These are phyloP conservation scores for Cheirogaleus major DNA, from an alignment of 2,797 vertebrate species.

Conservation along the genomic window DNA sequence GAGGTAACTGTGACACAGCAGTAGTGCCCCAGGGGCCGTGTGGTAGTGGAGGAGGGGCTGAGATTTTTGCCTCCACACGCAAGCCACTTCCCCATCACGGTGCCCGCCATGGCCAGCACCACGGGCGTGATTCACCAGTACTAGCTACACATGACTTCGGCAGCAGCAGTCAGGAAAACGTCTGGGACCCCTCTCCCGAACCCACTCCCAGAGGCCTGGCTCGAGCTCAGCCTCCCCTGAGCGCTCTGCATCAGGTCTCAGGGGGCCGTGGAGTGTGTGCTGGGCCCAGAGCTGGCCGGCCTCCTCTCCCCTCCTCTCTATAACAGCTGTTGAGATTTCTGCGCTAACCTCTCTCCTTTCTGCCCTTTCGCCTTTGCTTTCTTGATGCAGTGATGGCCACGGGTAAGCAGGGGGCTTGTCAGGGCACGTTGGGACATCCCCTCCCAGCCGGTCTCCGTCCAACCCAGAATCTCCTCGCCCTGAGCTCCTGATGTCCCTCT, in stretches of 20 bases:
- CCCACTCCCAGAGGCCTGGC: background rate
- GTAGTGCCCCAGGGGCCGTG: background rate
- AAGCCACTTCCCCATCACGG: background rate
- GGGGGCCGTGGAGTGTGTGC: background rate
- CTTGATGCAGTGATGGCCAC: conserved; percentile 77
- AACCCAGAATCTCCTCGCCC: background rate
- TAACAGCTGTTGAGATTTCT: background rate
- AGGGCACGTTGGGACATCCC: background rate
- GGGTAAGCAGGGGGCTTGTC: conserved; percentile 64
- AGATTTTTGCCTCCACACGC: background rate
- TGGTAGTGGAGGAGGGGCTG: too few relatives aligned
- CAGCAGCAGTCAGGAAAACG: conserved; percentile 47
- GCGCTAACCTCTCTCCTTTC: conserved; percentile 32
- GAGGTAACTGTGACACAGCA: background rate
- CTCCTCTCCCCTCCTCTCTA: background rate
- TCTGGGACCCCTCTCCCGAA: background rate
- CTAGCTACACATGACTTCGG: background rate
- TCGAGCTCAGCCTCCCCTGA: background rate
- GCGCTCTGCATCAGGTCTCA: background rate
- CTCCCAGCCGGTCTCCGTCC: background rate
- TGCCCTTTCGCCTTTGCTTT: conserved; percentile 48
- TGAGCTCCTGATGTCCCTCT: background rate
- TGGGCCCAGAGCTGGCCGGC: background rate
- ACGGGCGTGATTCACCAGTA: conserved; percentile 68
- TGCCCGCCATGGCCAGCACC: background rate